Conservation (phyloP, 2,888 invertebrate species). For the Acronicta aceris region DNA sequence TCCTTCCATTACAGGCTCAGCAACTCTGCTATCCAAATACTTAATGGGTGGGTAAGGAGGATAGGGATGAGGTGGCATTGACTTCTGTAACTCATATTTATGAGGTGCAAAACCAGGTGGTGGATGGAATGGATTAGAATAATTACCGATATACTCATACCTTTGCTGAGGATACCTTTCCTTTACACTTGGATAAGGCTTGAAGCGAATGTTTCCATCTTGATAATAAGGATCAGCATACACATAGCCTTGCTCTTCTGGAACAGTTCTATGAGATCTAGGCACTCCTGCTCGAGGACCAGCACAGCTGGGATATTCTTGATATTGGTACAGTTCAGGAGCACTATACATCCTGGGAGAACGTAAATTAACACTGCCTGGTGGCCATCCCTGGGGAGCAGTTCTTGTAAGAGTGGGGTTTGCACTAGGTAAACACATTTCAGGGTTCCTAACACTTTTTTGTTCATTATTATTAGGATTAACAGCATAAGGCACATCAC, state of each 20-base stretch:
- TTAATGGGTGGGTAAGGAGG: conserved; percentile 77
- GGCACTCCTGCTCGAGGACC: conserved; percentile 73
- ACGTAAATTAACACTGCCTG: conserved; percentile 71
- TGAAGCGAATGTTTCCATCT: conserved; percentile 79
- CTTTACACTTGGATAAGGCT: conserved; percentile 82
- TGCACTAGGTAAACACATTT: conserved; percentile 75
- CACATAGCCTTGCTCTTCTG: conserved; percentile 75
- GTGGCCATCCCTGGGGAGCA: conserved; percentile 74
- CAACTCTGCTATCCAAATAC: conserved; percentile 77
- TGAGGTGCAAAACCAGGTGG: conserved; percentile 72
- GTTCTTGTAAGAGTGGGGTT: conserved; percentile 69
- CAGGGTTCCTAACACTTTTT: conserved; percentile 76
- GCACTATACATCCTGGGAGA: conserved; percentile 74
- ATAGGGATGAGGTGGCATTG: conserved; percentile 75
- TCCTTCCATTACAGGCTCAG: conserved; percentile 76
- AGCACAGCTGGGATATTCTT: conserved; percentile 77
- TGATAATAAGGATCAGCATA: conserved; percentile 79
- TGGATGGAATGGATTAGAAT: conserved; percentile 78
- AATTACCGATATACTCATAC: conserved; percentile 85
- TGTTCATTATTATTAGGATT: conserved; percentile 78
- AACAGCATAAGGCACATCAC: conserved; percentile 87
- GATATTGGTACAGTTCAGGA: conserved; percentile 79
- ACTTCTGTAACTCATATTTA: conserved; percentile 81
- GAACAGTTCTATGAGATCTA: conserved; percentile 71
- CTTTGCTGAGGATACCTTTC: conserved; percentile 80